Percentiles rank a stretch among this genome's conserved stretches.
phyloP scores from a whole-genome alignment of 2,888 invertebrate species.

The Amorpha juglandis region DNA sequence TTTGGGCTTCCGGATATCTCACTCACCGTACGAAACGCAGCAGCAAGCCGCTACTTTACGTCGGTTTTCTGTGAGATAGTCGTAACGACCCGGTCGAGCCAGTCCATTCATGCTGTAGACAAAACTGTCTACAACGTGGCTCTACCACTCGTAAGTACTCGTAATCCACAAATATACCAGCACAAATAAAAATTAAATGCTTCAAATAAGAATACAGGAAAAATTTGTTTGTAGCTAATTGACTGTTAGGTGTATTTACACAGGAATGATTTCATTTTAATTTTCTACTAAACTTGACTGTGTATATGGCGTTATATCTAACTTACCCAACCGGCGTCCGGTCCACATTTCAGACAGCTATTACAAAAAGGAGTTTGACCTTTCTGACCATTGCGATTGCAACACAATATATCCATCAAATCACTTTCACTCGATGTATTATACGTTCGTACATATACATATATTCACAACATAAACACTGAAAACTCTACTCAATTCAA shows the following conservation, averaged over 20 bases:
- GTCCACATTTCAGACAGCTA: conserved; percentile 23
- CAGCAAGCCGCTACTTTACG: too few species aligned
- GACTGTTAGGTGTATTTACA: not conserved
- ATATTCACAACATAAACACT: conserved; percentile 3
- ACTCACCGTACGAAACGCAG: too few species aligned
- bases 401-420: conserved; percentile 17
- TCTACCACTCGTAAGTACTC: too few species aligned
- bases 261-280: too few species aligned
- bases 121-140: too few species aligned
- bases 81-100: too few species aligned
- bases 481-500: conserved; percentile 4
- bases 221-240: not conserved
- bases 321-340: conserved; percentile 20
- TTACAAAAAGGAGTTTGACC: conserved; percentile 19
- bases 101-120: too few species aligned
- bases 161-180: too few species aligned
- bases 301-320: not conserved
- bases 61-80: too few species aligned
- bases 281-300: not conserved
- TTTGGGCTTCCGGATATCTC: too few species aligned
- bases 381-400: conserved; percentile 22
- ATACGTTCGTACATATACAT: not conserved
- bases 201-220: too few species aligned
- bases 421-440: conserved; percentile 7
- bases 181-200: too few species aligned